These are phyloP conservation scores for Drosophila pallidifrons DNA, from an alignment of 1,140 invertebrate species.

Conservation along the genomic window DNA sequence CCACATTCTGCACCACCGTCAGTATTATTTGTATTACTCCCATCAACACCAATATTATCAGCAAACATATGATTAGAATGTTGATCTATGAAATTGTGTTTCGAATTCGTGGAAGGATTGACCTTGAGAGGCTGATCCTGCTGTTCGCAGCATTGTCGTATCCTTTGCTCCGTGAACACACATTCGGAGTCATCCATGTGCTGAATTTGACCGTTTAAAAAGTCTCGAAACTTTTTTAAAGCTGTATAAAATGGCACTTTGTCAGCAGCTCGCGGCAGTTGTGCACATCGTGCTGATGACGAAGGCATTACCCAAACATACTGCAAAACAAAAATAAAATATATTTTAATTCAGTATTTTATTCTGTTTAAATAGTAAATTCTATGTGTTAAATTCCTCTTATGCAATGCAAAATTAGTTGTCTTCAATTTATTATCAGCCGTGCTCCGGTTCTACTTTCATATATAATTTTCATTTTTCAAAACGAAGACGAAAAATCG, in stretches of 20 bases:
- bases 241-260: constrained; percentile 99
- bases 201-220: constrained; percentile 95
- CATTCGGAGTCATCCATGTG: constrained; percentile 96
- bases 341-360: constrained; percentile 1
- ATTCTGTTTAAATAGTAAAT: too few species aligned
- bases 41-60: constrained; percentile 33
- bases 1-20: constrained; percentile 24
- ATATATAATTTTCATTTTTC: too few species aligned
- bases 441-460: too few species aligned
- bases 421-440: too few species aligned
- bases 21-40: constrained; percentile 27
- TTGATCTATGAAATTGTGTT: constrained; percentile 14
- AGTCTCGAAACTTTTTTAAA: constrained; percentile 97
- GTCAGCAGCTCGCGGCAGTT: constrained; percentile 96
- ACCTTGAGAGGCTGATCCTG: constrained; percentile 60
- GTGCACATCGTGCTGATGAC: constrained; percentile 97
- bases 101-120: neutral
- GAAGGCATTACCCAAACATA: constrained; percentile 99
- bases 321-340: constrained; percentile 85
- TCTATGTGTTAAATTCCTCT: too few species aligned
- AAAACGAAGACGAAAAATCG: too few species aligned
- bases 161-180: constrained; percentile 93
- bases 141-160: constrained; percentile 88
- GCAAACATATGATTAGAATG: constrained; percentile 37
- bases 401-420: too few species aligned